phyloP scores from a whole-genome alignment of 2,888 invertebrate species.

The Latrodectus elegans region DNA sequence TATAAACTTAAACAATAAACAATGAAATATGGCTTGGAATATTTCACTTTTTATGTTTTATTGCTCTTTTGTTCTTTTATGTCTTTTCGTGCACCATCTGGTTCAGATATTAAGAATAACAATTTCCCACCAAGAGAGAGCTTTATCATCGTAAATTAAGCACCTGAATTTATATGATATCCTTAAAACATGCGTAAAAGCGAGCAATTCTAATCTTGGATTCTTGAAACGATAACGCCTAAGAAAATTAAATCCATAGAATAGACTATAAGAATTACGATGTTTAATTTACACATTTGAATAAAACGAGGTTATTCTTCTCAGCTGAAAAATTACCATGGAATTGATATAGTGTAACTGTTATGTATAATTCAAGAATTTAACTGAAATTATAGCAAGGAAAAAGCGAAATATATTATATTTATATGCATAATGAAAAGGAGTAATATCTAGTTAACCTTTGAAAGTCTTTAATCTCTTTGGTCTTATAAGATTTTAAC shows the following conservation, averaged over 20 bases:
- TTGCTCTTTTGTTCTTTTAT: constrained; percentile 5
- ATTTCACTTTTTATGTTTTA: background rate
- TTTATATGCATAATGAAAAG: too few species aligned
- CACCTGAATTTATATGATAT: background rate
- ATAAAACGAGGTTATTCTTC: background rate
- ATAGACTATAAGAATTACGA: background rate
- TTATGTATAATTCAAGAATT: too few species aligned
- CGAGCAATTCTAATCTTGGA: background rate
- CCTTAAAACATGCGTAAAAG: constrained; percentile 2
- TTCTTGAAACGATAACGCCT: background rate
- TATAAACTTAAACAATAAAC: background rate
- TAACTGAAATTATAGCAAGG: too few species aligned
- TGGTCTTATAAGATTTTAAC: too few species aligned
- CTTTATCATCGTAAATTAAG: constrained; percentile 5
- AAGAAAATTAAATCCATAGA: background rate
- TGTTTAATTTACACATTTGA: background rate
- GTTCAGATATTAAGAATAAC: background rate
- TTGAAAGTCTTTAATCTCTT: too few species aligned
- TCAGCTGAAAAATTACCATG: too few species aligned
- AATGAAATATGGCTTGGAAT: constrained; percentile 1
- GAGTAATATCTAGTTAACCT: too few species aligned
- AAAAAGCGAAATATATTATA: too few species aligned
- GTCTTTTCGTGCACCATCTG: background rate
- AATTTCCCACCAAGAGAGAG: background rate
- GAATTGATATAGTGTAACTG: too few species aligned